Evolutionary conservation across 2,797 vertebrate genomes (phyloP), one percentile per base, ranked within the genome.

Genomic region (Cirrhinus mrigala): DNA sequence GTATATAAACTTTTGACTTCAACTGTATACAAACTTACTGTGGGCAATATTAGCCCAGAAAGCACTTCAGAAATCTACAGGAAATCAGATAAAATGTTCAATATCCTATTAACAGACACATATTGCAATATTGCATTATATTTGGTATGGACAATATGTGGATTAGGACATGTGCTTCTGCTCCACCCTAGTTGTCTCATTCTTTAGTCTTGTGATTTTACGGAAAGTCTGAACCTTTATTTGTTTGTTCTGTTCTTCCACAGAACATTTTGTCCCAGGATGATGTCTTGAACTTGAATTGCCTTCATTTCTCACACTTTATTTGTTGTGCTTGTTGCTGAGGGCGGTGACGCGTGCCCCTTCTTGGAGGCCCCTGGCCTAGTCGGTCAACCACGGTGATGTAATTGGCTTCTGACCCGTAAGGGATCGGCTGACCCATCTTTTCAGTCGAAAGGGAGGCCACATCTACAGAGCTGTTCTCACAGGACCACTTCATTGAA

Each of bases 131-230:
- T 48, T 75, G 27, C 12, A 56, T 69, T 1, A 7, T 66, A 66
- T 29, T 76, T 76, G n/a, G 5, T 16, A 24, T 52, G 16, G 27
- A 70, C 46, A 20, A 62, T 64, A 87, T 50, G 62, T 40, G 29
- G 10, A 69, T 40, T 58, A 81, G 69, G 68, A 54, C 16, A 79
- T 60, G 46, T 50, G 37, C 24, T 20, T 70, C 60, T 86, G 40
- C 71, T 77, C 80, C 40, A 69, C 69, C 46, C 76, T 79, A 77
- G 73, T 62, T 82, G 79, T 90, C 84, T 86, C 86, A 88, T 79
- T 29, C 24, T 73, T 29, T 73, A 40, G 90, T 93, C 91, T 93
- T 90, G 90, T 94, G 92, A 93, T 90, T 83, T 70, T 71, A 90
- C 66, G 81, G 88, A 90, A 76, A 54, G 74, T 89, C 89, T 88